These are phyloP conservation scores for Phaethornis superciliosus DNA, from an alignment of 2,113 vertebrate genomes.

Conservation along the genomic window DNA sequence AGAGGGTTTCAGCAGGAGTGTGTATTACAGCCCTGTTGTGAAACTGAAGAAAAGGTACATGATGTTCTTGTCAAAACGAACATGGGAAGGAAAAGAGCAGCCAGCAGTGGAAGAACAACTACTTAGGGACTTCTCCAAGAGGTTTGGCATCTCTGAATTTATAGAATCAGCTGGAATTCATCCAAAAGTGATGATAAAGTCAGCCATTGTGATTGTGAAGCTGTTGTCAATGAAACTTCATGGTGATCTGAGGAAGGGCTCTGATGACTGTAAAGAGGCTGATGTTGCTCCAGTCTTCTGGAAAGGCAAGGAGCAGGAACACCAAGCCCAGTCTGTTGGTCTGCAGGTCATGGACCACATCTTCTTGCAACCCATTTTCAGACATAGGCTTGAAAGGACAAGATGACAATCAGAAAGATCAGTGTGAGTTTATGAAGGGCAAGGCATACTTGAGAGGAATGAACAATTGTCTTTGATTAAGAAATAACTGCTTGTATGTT, in stretches of 20 bases:
- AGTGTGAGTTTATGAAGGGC: neutral
- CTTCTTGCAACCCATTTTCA: neutral
- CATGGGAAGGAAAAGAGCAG: neutral
- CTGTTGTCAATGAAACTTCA: fast-evolving
- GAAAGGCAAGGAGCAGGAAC: neutral
- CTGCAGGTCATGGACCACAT: neutral
- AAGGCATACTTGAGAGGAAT: neutral
- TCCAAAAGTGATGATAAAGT: neutral
- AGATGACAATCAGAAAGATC: neutral
- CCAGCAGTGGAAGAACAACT: neutral
- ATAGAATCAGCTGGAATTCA: neutral
- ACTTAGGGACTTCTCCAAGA: neutral
- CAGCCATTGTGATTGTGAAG: neutral
- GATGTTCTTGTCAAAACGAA: neutral
- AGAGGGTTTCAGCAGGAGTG: neutral
- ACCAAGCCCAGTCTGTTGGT: too few relatives aligned
- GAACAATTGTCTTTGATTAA: neutral
- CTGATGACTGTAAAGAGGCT: neutral
- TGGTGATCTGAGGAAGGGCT: neutral
- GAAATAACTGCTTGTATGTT: neutral
- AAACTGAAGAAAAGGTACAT: neutral
- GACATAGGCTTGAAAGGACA: fast-evolving
- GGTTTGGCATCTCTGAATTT: neutral
- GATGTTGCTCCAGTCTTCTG: neutral
- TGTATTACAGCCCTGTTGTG: neutral